phyloP scores from a whole-genome alignment of 2,113 vertebrate genomes.

The Delphinapterus leucas region DNA sequence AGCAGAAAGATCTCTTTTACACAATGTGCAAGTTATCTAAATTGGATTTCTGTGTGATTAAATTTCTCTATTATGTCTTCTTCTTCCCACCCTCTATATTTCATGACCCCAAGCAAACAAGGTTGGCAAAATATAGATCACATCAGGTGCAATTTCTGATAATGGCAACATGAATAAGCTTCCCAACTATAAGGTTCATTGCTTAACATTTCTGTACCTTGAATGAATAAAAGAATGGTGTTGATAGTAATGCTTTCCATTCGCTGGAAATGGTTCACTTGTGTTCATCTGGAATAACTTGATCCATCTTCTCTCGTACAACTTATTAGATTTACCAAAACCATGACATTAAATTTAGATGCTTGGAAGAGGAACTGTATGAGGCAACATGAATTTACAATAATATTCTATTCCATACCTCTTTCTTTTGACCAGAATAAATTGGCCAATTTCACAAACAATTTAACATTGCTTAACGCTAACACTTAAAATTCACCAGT shows the following conservation, averaged over 20 bases:
- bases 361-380: slow-evolving; percentile 13
- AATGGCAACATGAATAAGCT: neutral
- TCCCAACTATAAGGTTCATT: neutral
- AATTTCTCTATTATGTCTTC: neutral
- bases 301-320: neutral
- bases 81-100: neutral
- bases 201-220: neutral
- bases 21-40: neutral
- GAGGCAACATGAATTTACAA: slow-evolving; percentile 20
- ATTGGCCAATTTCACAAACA: neutral
- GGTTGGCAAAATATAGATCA: neutral
- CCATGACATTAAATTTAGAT: slow-evolving; percentile 36
- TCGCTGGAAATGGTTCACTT: neutral
- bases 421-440: slow-evolving; percentile 21
- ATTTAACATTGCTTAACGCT: neutral
- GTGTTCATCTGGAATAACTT: slow-evolving; percentile 1
- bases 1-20: neutral
- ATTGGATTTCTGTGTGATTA: neutral
- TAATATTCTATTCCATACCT: slow-evolving; percentile 5
- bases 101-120: neutral
- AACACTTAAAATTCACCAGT: neutral
- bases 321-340: slow-evolving; percentile 60
- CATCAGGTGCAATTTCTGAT: neutral
- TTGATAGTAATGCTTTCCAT: neutral
- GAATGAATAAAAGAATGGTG: neutral